Conservation (phyloP, 2,113 vertebrate species). For the Vicugna pacos region DNA sequence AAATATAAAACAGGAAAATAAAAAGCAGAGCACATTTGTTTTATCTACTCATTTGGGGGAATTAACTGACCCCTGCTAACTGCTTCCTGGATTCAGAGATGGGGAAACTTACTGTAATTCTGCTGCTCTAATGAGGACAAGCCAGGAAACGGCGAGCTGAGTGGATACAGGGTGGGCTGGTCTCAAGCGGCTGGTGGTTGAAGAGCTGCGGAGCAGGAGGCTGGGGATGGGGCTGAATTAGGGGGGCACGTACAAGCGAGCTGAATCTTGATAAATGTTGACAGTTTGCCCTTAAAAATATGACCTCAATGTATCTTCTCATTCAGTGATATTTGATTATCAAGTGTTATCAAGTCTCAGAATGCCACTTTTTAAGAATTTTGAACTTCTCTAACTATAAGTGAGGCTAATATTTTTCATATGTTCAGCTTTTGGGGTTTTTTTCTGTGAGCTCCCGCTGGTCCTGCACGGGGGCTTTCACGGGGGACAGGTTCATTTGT, state of each 20-base stretch:
- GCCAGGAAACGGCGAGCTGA: rapidly evolving
- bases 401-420: neutral
- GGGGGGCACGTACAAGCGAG: neutral
- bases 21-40: neutral
- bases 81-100: neutral
- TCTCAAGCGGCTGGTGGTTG: neutral
- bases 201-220: neutral
- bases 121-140: neutral
- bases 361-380: neutral
- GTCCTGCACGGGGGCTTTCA: neutral
- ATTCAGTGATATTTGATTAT: constrained; percentile 1
- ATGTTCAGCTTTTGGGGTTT: neutral
- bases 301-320: neutral
- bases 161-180: too few relatives aligned
- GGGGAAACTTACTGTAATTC: neutral
- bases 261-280: neutral
- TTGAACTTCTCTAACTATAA: neutral
- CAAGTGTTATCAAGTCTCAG: neutral
- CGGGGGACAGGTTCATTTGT: neutral
- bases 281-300: neutral
- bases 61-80: neutral
- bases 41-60: neutral
- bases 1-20: neutral
- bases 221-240: neutral
- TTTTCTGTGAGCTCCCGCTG: neutral